Base-by-base conservation (phyloP, 2,797 vertebrate species). In the Silurus aristotelis region DNA sequence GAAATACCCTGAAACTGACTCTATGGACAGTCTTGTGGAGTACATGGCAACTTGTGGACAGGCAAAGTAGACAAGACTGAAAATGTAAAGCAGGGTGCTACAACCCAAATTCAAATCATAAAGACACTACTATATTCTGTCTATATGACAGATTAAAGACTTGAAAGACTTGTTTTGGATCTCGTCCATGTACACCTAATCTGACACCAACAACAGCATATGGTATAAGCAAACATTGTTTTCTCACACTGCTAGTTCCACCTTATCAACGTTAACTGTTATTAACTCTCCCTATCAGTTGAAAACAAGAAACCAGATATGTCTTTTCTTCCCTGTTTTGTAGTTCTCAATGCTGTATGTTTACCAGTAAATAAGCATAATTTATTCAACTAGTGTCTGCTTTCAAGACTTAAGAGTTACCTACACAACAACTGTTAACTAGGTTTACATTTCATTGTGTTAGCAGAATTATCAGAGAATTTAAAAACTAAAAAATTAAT, bases 31-130 rank as follows among this genome's bases (percentile, higher is more conserved):
- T 27, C 13, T 55, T 75, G 13, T 27, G 55, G 15, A 1, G 3
- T 17, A 58, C 58, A 55, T 60, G 73, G 55, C 5, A 58, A 58
- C 73, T 19, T 56, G 72, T 56, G 2, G 72, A 27, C 14, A 58
- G 52, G 25, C 25, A 76, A 76, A 31, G 15, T 58, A 56, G 52
- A 56, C 73, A 76, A 56, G 73, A 76, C 52, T 76, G 52, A 52
- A 76, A 38, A 76, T 58, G 52, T 60, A 61, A 43, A 43, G 56
- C 14, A 22, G 27, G 31, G 31, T 78, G 56, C 58, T 38, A 78
- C 31, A 78, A 61, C 31, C 31, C 12, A 0, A n/a, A 43, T 61
- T 78, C 4, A 61, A 20, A 78, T 22, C 19, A 78, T 56, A 78
- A 38, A 60, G 75, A 22, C 31, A 61, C 56, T 31, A 27, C 76